Conservation (phyloP, 2,113 vertebrate genomes). For the Ardeotis arabs region DNA sequence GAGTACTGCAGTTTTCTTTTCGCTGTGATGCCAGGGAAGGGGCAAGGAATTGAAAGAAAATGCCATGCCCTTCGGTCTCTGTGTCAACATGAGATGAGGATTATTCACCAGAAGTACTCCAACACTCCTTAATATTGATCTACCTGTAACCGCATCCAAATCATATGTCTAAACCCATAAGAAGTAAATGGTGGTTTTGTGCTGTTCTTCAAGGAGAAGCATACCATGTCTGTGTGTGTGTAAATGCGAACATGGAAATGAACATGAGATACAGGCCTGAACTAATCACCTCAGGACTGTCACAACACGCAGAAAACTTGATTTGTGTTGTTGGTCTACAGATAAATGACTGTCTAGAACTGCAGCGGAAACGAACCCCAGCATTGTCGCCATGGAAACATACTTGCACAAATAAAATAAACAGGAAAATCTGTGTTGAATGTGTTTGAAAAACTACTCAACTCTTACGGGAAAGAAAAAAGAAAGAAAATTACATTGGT, state of each 20-base stretch:
- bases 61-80: neutral
- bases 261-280: neutral
- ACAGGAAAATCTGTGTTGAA: neutral
- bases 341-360: conserved; percentile 14
- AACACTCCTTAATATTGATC: neutral
- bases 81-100: neutral
- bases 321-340: conserved; percentile 20
- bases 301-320: conserved; percentile 30
- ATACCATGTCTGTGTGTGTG: neutral
- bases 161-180: neutral
- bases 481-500: neutral
- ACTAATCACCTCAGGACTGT: neutral
- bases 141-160: neutral
- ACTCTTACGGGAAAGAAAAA: neutral
- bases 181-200: neutral
- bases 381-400: conserved; percentile 40
- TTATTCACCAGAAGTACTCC: neutral
- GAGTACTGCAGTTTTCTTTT: neutral
- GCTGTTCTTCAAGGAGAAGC: neutral
- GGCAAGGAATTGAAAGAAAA: neutral
- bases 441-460: conserved; percentile 19
- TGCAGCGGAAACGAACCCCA: neutral
- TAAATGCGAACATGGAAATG: neutral
- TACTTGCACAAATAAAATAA: conserved; percentile 31
- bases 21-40: neutral